Evolutionary conservation across 2,113 vertebrate species (phyloP), one percentile per base, ranked within the genome.

Genomic region (Cyphomyrus discorhynchus): DNA sequence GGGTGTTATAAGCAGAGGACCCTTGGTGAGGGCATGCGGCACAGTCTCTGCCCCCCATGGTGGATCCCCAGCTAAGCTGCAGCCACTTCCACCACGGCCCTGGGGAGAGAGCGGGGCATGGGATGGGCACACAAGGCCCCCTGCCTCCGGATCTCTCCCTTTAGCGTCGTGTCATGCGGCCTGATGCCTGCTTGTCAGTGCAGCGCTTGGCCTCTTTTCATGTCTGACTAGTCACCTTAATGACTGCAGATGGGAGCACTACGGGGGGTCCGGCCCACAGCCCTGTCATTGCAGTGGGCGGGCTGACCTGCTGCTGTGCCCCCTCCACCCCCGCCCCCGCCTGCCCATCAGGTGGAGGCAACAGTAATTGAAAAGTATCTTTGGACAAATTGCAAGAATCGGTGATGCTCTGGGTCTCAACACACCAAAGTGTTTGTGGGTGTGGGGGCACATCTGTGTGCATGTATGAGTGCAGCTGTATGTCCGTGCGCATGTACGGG

Each of bases 181-280:
- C 95, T 97, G 97, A 97, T 96, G 97, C 92, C 94, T 96, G 96
- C 96, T 96, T 97, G 97, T 97, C 97, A 97, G 96, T 96, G 91
- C 96, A 95, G 96, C 96, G 91, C 96, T 95, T 95, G 95, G 96
- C 96, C 97, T 96, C 94, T 97, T 94, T 97, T 97, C 97, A 97
- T 97, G 97, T 97, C 95, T 97, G 97, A 97, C 92, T 97, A 97
- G 97, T 96, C 96, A 97, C 96, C 96, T 97, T 97, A 97, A 97
- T 98, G 97, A 97, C 95, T 97, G 97, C 97, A 97, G 97, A 97
- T 97, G 97, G 97, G 97, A 96, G 95, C 96, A 88, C 97, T 91
- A 88, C 94, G 70, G 97, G 97, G 95, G 96, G 95, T 50, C 9
- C 24, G 50, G 95, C 96, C 96, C 96, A 96, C 96, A 96, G 97